A percentile compares a stretch with the other conserved stretches of the same genome.
These are phyloP conservation scores for Drosophila limbata DNA, from an alignment of 2,888 invertebrate species.

Conservation along the genomic window DNA sequence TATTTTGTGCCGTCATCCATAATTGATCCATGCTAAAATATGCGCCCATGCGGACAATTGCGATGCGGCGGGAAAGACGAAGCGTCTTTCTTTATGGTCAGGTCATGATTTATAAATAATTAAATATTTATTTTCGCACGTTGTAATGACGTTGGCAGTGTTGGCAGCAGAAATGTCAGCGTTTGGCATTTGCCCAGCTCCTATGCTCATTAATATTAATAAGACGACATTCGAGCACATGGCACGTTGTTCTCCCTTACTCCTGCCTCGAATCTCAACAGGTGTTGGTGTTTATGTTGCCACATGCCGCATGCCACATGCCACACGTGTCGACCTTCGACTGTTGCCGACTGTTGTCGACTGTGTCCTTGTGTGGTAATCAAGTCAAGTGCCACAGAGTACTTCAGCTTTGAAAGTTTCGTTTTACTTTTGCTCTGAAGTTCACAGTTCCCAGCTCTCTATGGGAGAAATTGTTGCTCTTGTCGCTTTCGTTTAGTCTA, in stretches of 20 bases:
- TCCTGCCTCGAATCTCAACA: conserved; percentile 59
- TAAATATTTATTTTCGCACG: conserved; percentile 80
- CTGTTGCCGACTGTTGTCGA: conserved; percentile 9
- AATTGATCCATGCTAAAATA: conserved; percentile 24
- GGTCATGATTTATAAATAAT: conserved; percentile 79
- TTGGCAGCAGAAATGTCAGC: conserved; percentile 36
- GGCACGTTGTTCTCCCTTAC: conserved; percentile 2
- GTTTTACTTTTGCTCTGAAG: conserved; percentile 31
- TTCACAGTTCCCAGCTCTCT: conserved; percentile 3
- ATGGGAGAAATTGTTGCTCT: conserved; percentile 14
- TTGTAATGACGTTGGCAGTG: conserved; percentile 65
- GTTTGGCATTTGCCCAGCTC: conserved; percentile 50
- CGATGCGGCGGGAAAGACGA: conserved; percentile 3
- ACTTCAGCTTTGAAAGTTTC: conserved; percentile 37
- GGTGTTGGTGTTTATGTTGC: conserved; percentile 54
- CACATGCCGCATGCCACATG: conserved; percentile 17
- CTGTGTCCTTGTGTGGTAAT: conserved; percentile 49
- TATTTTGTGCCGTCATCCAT: conserved; percentile 6
- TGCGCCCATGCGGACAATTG: conserved; percentile 20
- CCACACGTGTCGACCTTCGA: conserved; percentile 49
- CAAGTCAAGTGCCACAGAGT: conserved; percentile 65
- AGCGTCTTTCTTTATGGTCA: conserved; percentile 42
- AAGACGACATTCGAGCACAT: conserved; percentile 48
- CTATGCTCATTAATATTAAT: conserved; percentile 77
- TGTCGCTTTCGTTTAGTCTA: conserved; percentile 20